These are phyloP conservation scores for Actinopyga echinites DNA, from an alignment of 53 echinoderm and acorn worm species.

Conservation along the genomic window DNA sequence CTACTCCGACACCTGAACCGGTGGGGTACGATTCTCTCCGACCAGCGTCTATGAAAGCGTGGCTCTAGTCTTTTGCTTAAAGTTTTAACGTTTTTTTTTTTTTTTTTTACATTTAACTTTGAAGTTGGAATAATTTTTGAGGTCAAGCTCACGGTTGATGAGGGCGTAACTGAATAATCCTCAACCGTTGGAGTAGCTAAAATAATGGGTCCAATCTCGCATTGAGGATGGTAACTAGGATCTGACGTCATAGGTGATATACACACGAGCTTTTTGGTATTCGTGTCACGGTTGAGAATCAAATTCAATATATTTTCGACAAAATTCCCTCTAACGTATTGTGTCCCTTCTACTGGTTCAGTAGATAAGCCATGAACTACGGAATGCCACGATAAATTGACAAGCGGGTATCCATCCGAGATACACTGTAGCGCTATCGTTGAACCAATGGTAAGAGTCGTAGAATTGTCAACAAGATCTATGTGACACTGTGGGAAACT, in stretches of 20 bases:
- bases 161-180: neutral
- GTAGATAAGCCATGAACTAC: neutral
- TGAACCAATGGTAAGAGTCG: too few species aligned
- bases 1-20: too few species aligned
- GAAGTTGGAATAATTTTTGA: neutral
- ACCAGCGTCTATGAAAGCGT: too few species aligned
- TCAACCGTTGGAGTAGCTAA: neutral
- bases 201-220: slow-evolving; percentile 27
- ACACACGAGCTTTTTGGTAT: neutral
- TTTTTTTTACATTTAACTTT: too few species aligned
- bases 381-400: neutral
- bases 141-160: neutral
- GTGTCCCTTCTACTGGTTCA: neutral
- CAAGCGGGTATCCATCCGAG: slow-evolving; percentile 16
- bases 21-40: too few species aligned
- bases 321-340: neutral
- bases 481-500: too few species aligned
- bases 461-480: too few species aligned
- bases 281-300: neutral
- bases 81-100: too few species aligned
- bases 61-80: too few species aligned
- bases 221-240: neutral
- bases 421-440: neutral
- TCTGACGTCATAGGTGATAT: slow-evolving; percentile 5
- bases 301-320: neutral